Percentiles rank a stretch among this genome's conserved stretches.
Evolutionary conservation across 2,888 invertebrate genomes (phyloP).

Genomic region (Hypselothyrea guttata): DNA sequence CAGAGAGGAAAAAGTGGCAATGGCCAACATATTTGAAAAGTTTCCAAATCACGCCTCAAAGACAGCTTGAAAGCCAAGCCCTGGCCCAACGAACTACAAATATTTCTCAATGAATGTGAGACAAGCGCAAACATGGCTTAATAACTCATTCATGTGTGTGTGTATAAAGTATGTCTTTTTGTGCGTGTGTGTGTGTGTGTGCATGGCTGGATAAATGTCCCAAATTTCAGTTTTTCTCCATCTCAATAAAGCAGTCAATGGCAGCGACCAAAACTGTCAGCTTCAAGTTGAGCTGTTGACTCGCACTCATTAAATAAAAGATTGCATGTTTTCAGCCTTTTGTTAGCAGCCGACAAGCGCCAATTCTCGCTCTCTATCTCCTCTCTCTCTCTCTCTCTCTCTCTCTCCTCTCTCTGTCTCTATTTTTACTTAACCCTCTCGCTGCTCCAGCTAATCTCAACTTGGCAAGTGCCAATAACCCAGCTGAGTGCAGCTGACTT

Average conservation of each 20-base stretch:
- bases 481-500: slow-evolving; percentile 33
- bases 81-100: slow-evolving; percentile 57
- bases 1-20: slow-evolving; percentile 56
- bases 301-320: slow-evolving; percentile 74
- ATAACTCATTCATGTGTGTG: slow-evolving; percentile 62
- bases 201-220: slow-evolving; percentile 32
- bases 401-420: not conserved
- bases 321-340: slow-evolving; percentile 73
- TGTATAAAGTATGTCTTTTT: slow-evolving; percentile 14
- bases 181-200: slow-evolving; percentile 14
- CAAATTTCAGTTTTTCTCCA: not conserved
- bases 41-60: slow-evolving; percentile 76
- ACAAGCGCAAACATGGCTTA: slow-evolving; percentile 73
- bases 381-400: slow-evolving; percentile 4
- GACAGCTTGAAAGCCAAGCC: slow-evolving; percentile 47
- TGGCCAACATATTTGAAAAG: slow-evolving; percentile 76
- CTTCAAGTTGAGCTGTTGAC: slow-evolving; percentile 73
- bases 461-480: slow-evolving; percentile 25
- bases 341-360: slow-evolving; percentile 30
- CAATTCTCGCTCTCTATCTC: not conserved
- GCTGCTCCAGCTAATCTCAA: slow-evolving; percentile 35
- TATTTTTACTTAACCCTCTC: slow-evolving; percentile 8
- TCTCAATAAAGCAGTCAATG: slow-evolving; percentile 51
- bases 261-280: slow-evolving; percentile 63
- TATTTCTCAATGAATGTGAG: slow-evolving; percentile 71